Percentiles rank a stretch among this genome's conserved stretches.
Conservation (phyloP, 2,797 vertebrate species). For the Pangasius krempfi region DNA sequence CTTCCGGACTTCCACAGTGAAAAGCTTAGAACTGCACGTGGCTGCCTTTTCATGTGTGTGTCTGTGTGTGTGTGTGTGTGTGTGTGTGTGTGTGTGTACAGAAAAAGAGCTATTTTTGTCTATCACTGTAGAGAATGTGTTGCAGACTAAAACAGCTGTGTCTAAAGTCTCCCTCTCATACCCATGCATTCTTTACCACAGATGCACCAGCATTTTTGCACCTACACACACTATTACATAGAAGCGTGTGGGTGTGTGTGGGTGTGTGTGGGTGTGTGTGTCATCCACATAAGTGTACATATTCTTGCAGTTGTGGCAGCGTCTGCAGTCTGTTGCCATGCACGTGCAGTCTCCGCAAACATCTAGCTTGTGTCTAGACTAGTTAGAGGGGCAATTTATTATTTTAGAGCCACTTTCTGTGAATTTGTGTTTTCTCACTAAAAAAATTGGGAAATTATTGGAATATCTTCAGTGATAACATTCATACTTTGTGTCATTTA, state of each 20-base stretch:
- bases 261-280: neutral
- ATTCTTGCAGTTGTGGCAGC: neutral
- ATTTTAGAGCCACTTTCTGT: neutral
- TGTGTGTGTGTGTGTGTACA: neutral
- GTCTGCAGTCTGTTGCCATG: neutral
- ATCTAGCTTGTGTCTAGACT: neutral
- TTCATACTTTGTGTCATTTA: neutral
- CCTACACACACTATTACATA: conserved; percentile 3
- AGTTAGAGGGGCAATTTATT: neutral
- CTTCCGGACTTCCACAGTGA: conserved; percentile 12
- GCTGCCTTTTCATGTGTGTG: neutral
- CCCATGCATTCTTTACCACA: conserved; percentile 4
- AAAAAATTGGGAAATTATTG: neutral
- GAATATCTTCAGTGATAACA: neutral
- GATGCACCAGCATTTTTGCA: conserved; percentile 12
- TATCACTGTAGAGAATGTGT: conserved; percentile 17
- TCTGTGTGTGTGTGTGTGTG: neutral
- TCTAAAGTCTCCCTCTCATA: neutral
- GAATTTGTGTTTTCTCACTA: neutral
- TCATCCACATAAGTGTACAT: neutral
- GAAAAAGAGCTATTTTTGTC: neutral
- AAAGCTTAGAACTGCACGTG: conserved; percentile 47
- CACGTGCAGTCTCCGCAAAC: neutral
- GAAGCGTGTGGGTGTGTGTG: neutral
- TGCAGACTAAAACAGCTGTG: conserved; percentile 45